phyloP scores from a whole-genome alignment of 2,113 vertebrate species.

The Myodes glareolus region DNA sequence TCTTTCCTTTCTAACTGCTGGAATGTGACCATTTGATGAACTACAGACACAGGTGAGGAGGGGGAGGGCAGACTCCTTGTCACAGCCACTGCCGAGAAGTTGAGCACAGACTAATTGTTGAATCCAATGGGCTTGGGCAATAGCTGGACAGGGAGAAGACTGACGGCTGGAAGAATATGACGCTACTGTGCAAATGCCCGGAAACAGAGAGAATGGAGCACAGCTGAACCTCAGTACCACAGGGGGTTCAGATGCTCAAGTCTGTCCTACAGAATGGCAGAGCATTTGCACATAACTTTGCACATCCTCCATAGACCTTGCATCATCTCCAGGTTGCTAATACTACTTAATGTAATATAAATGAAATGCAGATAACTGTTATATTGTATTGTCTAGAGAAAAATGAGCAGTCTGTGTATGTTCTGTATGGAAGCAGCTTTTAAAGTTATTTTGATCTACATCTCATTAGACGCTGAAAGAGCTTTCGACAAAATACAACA shows the following conservation, averaged over 20 bases:
- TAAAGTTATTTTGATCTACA: no score
- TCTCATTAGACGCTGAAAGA: no score
- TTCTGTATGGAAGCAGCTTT: background rate
- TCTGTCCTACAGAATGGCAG: background rate
- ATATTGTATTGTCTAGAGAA: background rate
- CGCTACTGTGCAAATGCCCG: background rate
- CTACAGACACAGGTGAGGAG: fast-evolving
- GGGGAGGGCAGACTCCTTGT: background rate
- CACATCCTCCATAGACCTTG: no score
- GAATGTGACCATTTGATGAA: background rate
- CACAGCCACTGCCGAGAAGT: background rate
- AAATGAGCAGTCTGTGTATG: background rate
- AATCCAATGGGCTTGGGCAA: background rate
- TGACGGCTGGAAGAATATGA: background rate
- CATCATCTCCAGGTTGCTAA: background rate
- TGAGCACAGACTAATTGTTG: background rate
- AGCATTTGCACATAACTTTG: background rate
- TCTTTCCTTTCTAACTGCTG: background rate
- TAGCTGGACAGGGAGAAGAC: background rate
- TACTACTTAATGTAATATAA: background rate
- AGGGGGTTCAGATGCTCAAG: background rate
- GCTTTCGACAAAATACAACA: no score
- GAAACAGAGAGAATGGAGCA: background rate
- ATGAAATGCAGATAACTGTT: background rate
- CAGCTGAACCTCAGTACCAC: background rate